Percentiles rank a stretch among this genome's conserved stretches.
Conservation (phyloP, 2,113 vertebrate species). For the Sinosuthora webbiana region DNA sequence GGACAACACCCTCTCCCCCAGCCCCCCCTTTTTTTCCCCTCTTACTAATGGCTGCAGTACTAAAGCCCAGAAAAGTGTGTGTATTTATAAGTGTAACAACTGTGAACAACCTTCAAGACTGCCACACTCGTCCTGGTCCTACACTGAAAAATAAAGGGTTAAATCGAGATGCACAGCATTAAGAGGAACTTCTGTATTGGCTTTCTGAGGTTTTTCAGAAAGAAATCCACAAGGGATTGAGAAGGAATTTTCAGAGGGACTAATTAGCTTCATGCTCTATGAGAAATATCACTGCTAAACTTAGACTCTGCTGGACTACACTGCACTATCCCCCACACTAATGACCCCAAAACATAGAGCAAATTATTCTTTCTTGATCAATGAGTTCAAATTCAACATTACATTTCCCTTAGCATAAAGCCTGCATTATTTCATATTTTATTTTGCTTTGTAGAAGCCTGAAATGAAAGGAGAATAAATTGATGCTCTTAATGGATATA, state of each 20-base stretch:
- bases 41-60: not conserved
- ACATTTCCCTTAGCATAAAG: not conserved
- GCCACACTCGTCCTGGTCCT: not conserved
- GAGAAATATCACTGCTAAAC: not conserved
- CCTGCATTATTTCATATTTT: not conserved
- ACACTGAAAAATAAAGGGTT: not conserved
- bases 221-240: not conserved
- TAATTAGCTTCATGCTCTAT: not conserved
- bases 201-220: not conserved
- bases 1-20: not conserved
- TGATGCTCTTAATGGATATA: not conserved
- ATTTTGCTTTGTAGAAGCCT: not conserved
- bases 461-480: not conserved
- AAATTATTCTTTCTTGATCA: not conserved
- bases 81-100: not conserved
- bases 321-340: not conserved
- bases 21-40: fast-evolving
- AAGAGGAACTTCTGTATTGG: not conserved
- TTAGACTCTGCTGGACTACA: not conserved
- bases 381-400: not conserved
- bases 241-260: conserved; percentile 17
- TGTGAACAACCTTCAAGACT: not conserved
- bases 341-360: not conserved
- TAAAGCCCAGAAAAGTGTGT: not conserved
- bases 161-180: not conserved